Evolutionary conservation across 2,797 vertebrate genomes (phyloP), one percentile per base, ranked within the genome.

Genomic region (Agapornis canus): DNA sequence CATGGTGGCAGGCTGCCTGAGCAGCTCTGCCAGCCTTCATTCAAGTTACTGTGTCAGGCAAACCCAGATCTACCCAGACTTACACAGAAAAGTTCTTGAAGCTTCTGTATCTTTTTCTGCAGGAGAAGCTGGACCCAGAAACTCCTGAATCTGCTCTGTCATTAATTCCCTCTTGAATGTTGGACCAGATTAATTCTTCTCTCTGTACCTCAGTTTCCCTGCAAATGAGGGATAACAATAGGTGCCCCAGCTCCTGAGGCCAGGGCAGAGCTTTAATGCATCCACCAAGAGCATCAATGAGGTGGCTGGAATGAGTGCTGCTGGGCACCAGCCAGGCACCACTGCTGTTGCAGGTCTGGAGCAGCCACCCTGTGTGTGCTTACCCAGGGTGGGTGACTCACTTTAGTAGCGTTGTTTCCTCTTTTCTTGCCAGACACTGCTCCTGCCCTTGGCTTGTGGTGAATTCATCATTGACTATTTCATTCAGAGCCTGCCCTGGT

Each of bases 271-370:
- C 71, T 76, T 66, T 63, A 32, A n/a, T 77, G 60, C 39, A 11
- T 63, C 83, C 37, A 2, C 57, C 11, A 16, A 54, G 63, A 0
- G 0, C 13, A 35, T 57, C 54, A 57, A 23, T 35, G 1, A 39
- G 68, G 47, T 29, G 63, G 59, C 82, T 80, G 49, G 54, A 57
- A 29, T 86, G 57, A 80, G 71, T 8, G 9, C 0, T 5, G 72
- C 51, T 39, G 54, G 73, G 71, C 68, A 43, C 65, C 66, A 63
- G 84, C 84, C 71, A 26, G 61, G 56, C 52, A 6, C 61, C 29
- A 2, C 61, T 18, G 49, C 80, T 76, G 20, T 20, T 17, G 37
- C 5, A 13, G 56, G 7, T 26, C 47, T 60, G 40, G 79, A 87
- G 88, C 79, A 64, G 61, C 54, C 43, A 1, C 57, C 20, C 42